A percentile compares a stretch with the other conserved stretches of the same genome.
These are phyloP conservation scores for Cheilosia pagana DNA, from an alignment of 2,888 invertebrate species.

Conservation along the genomic window DNA sequence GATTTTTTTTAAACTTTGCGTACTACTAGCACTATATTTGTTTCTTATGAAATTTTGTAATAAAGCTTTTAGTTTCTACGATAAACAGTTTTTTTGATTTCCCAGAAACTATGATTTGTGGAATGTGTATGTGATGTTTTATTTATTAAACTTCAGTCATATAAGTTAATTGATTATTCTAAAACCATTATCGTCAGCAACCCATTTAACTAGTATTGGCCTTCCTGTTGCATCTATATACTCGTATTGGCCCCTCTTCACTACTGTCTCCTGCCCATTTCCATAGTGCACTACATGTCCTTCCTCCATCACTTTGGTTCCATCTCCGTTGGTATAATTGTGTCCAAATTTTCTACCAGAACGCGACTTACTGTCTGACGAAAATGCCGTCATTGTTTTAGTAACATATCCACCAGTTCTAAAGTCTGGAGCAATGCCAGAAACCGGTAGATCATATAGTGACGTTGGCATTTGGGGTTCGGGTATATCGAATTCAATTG, in stretches of 20 bases:
- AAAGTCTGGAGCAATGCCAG: conserved; percentile 51
- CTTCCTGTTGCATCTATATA: conserved; percentile 49
- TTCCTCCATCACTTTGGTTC: conserved; percentile 51
- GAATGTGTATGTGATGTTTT: too few species aligned
- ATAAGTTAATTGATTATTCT: conserved; percentile 37
- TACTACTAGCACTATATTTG: too few species aligned
- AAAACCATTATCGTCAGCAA: conserved; percentile 56
- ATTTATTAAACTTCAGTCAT: background rate
- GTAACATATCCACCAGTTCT: conserved; percentile 56
- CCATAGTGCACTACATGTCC: conserved; percentile 30
- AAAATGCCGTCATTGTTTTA: conserved; percentile 9
- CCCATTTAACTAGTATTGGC: conserved; percentile 51
- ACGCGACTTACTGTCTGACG: background rate
- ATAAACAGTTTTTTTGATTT: too few species aligned
- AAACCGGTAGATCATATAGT: conserved; percentile 53
- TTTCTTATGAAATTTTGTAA: too few species aligned
- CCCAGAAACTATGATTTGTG: too few species aligned
- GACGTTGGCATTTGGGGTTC: conserved; percentile 45
- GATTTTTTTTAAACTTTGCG: too few species aligned
- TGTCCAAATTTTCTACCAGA: conserved; percentile 36
- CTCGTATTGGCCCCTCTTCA: conserved; percentile 54
- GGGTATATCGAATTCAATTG: conserved; percentile 33
- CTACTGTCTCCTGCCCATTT: conserved; percentile 46
- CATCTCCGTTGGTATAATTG: conserved; percentile 44
- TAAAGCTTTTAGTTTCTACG: too few species aligned